Percentiles rank a stretch among this genome's conserved stretches.
These are phyloP conservation scores for Mercenaria mercenaria DNA, from an alignment of 1,140 invertebrate genomes.

Conservation along the genomic window DNA sequence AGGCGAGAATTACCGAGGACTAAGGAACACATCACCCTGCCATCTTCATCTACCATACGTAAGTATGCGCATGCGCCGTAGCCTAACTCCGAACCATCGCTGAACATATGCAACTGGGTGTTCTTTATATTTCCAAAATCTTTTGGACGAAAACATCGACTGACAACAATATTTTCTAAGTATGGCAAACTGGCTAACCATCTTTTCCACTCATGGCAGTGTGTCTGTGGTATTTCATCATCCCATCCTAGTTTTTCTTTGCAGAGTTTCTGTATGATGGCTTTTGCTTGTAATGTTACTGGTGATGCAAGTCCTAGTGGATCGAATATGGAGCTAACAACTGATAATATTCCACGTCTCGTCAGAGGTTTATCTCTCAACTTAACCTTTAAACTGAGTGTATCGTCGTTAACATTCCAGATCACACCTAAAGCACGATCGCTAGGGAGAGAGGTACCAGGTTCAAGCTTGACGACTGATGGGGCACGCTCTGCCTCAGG, in stretches of 20 bases:
- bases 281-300: too few relatives aligned
- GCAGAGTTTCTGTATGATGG: conserved; percentile 62
- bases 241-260: conserved; percentile 49
- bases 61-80: conserved; percentile 49
- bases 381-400: too few relatives aligned
- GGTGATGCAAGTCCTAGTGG: conserved; percentile 34
- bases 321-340: conserved; percentile 69
- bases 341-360: too few relatives aligned
- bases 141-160: conserved; percentile 28
- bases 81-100: conserved; percentile 27
- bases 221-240: conserved; percentile 40
- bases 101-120: conserved; percentile 36
- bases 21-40: background rate
- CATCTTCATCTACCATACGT: background rate
- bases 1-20: conserved; percentile 39
- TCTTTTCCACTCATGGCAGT: background rate
- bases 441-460: too few relatives aligned
- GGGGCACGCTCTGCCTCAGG: too few relatives aligned
- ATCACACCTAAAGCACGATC: background rate
- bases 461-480: too few relatives aligned
- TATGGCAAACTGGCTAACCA: background rate
- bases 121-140: background rate
- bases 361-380: too few relatives aligned
- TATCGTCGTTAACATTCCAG: background rate
- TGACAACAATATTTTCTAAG: background rate